These are phyloP conservation scores for Okapia johnstoni DNA, from an alignment of 2,113 vertebrate species.

Conservation along the genomic window DNA sequence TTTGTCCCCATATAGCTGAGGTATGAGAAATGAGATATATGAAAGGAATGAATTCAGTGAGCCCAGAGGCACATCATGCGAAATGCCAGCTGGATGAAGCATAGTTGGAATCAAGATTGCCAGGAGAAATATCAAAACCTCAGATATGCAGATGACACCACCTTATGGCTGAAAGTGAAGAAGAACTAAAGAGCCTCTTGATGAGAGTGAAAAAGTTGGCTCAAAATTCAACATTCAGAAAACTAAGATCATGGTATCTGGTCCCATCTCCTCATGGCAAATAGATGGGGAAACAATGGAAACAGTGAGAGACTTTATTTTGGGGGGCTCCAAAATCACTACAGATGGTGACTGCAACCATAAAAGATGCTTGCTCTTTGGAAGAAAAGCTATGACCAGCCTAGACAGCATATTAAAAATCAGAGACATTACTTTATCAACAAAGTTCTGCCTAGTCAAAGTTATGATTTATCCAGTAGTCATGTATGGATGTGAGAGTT, in stretches of 20 bases:
- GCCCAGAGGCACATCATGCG: neutral
- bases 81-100: neutral
- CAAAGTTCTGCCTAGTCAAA: neutral
- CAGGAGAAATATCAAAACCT: neutral
- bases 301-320: neutral
- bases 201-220: neutral
- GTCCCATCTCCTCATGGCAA: neutral
- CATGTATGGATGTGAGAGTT: neutral
- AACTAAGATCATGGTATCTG: neutral
- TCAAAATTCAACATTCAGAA: neutral
- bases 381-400: neutral
- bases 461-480: neutral
- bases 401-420: neutral
- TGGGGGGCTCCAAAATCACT: neutral
- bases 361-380: neutral
- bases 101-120: neutral
- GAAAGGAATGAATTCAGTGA: neutral
- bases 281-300: neutral
- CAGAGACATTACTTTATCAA: neutral
- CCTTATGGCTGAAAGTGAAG: neutral
- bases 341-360: neutral
- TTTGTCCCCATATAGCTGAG: neutral
- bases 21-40: neutral
- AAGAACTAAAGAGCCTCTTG: neutral
- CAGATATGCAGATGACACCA: neutral